Evolutionary conservation across 1,140 invertebrate species (phyloP).

Genomic region (Formica selysi): DNA sequence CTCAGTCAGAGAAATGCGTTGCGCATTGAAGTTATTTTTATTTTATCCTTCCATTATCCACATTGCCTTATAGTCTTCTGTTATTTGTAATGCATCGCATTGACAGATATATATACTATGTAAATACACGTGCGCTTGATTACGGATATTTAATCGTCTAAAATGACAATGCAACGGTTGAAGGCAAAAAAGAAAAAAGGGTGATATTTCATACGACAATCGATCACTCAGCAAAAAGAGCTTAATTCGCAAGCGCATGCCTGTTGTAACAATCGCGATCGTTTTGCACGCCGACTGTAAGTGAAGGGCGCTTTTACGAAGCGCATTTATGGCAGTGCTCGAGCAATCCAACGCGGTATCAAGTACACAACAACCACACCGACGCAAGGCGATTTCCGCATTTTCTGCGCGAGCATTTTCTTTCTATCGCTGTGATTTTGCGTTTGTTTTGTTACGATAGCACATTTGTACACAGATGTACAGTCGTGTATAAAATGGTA

Average conservation of each 20-base stretch:
- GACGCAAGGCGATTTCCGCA: slow-evolving; percentile 55
- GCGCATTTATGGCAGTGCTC: slow-evolving; percentile 36
- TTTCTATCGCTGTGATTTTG: slow-evolving; percentile 63
- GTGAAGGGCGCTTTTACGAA: slow-evolving; percentile 55
- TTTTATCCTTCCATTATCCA: neutral
- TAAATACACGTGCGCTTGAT: neutral
- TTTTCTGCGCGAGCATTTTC: slow-evolving; percentile 62
- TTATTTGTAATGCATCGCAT: neutral
- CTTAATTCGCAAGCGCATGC: slow-evolving; percentile 35
- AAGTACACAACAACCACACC: slow-evolving; percentile 44
- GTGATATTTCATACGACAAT: slow-evolving; percentile 13
- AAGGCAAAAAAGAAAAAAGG: neutral
- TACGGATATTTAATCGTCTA: neutral
- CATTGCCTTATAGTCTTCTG: neutral
- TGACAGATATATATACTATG: too few species aligned
- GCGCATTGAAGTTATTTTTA: neutral
- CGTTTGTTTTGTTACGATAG: slow-evolving; percentile 51
- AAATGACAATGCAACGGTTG: neutral
- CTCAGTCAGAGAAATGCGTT: neutral
- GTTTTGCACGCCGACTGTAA: slow-evolving; percentile 30
- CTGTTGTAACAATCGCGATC: slow-evolving; percentile 12
- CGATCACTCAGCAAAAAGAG: neutral
- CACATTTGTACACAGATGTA: slow-evolving; percentile 35
- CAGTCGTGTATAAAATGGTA: neutral
- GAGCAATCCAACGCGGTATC: slow-evolving; percentile 59